Percentiles rank a stretch among this genome's conserved stretches.
phyloP scores from a whole-genome alignment of 1,140 invertebrate genomes.

The Cardiocondyla obscurior region DNA sequence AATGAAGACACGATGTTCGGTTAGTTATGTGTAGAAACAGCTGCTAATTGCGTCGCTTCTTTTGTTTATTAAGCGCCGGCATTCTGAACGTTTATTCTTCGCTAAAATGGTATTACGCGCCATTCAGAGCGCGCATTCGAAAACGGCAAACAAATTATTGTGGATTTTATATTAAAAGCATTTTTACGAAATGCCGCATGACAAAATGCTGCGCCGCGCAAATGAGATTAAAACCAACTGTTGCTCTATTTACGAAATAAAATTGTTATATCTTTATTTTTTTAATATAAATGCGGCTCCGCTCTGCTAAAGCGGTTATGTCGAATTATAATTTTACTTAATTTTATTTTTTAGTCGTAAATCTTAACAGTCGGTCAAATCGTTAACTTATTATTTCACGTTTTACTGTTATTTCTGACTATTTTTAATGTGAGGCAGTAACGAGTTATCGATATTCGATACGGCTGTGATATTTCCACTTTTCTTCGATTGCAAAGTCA shows the following conservation, averaged over 20 bases:
- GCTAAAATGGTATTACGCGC: neutral
- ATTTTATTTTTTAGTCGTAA: slow-evolving; percentile 7
- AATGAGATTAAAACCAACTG: neutral
- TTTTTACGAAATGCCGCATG: neutral
- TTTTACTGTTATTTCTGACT: slow-evolving; percentile 2
- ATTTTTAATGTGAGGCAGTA: slow-evolving; percentile 6
- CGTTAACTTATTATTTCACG: neutral
- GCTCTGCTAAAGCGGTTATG: neutral
- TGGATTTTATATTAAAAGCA: neutral
- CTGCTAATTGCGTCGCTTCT: slow-evolving; percentile 38
- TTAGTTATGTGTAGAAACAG: slow-evolving; percentile 24
- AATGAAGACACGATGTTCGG: slow-evolving; percentile 48
- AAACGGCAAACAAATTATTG: neutral
- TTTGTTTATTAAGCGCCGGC: slow-evolving; percentile 33
- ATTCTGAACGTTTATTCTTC: slow-evolving; percentile 12
- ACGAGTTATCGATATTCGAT: neutral
- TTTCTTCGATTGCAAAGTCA: neutral
- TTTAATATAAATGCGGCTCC: neutral
- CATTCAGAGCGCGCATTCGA: neutral
- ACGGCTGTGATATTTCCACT: slow-evolving; percentile 3
- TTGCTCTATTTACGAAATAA: slow-evolving; percentile 3
- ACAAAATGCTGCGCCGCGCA: neutral
- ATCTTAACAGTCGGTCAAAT: neutral
- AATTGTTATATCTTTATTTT: neutral
- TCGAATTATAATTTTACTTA: slow-evolving; percentile 31